Percentiles rank a stretch among this genome's conserved stretches.
Conservation (phyloP, 2,888 invertebrate genomes). For the Nomada lathburiana region DNA sequence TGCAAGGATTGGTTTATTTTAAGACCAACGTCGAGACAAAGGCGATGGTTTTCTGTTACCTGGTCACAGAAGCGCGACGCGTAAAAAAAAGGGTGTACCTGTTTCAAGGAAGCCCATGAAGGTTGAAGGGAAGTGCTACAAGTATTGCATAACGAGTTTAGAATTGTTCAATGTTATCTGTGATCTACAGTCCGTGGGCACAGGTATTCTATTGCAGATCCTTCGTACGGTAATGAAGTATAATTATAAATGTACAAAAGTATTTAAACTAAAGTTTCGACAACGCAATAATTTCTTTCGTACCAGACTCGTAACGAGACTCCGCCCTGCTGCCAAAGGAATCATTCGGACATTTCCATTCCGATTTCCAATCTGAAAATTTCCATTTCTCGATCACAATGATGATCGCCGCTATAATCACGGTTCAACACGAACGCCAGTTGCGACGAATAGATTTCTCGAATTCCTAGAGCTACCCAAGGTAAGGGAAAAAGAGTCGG, state of each 20-base stretch:
- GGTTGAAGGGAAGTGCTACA: constrained; percentile 42
- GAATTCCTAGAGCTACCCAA: no score
- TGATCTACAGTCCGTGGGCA: no score
- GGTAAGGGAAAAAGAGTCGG: no score
- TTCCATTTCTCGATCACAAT: no score
- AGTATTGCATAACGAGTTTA: constrained; percentile 41
- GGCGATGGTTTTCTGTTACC: constrained; percentile 24
- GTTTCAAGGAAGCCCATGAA: constrained; percentile 42
- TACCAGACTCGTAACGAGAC: no score
- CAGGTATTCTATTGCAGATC: no score
- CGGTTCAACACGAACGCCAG: neutral
- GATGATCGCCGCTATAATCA: neutral
- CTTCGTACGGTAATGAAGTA: neutral
- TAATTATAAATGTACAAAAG: neutral
- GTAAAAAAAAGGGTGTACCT: constrained; percentile 5
- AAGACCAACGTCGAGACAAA: neutral
- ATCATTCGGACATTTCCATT: no score
- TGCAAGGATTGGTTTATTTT: no score
- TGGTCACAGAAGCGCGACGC: constrained; percentile 6
- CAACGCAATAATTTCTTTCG: no score
- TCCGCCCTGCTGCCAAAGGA: no score
- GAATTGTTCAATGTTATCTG: neutral
- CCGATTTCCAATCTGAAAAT: no score
- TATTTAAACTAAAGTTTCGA: no score
- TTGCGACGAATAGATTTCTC: neutral